A percentile compares a stretch with the other conserved stretches of the same genome.
Evolutionary conservation across 2,113 vertebrate species (phyloP).

Genomic region (Nannobrachium achirus): DNA sequence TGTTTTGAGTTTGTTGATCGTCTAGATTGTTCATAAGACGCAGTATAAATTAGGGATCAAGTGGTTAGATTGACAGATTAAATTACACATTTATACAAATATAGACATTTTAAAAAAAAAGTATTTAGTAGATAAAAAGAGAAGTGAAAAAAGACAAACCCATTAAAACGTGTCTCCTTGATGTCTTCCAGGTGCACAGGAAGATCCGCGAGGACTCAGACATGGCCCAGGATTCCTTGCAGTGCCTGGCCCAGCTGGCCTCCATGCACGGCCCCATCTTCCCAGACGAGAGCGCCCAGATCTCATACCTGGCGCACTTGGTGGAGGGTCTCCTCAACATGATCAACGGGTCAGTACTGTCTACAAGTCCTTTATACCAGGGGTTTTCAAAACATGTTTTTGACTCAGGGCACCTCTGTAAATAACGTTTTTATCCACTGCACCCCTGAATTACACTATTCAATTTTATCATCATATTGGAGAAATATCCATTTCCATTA

Average conservation of each 20-base stretch:
- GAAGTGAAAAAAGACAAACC: background rate
- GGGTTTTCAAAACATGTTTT: background rate
- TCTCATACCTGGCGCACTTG: constrained; percentile 97
- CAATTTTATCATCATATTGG: too few species aligned
- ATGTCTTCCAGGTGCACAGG: constrained; percentile 90
- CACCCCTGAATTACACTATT: too few species aligned
- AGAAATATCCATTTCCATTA: too few species aligned
- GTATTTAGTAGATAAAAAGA: background rate
- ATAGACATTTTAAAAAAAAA: background rate
- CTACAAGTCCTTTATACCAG: background rate
- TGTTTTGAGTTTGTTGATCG: too few species aligned
- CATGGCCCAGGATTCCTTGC: constrained; percentile 98
- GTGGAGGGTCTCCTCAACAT: constrained; percentile 97
- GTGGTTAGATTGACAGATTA: too few species aligned
- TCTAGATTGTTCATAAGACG: too few species aligned
- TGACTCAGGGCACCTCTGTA: background rate
- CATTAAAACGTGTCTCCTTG: background rate
- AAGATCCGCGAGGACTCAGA: constrained; percentile 98
- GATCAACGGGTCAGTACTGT: constrained; percentile 96
- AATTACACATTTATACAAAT: background rate
- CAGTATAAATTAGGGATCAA: too few species aligned
- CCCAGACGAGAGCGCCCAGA: constrained; percentile 93
- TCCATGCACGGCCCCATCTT: constrained; percentile 96
- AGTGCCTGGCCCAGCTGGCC: constrained; percentile 96
- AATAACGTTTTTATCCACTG: background rate